These are phyloP conservation scores for Panagrolaimus sp. DNA, from an alignment of 1,140 invertebrate genomes.

Conservation along the genomic window DNA sequence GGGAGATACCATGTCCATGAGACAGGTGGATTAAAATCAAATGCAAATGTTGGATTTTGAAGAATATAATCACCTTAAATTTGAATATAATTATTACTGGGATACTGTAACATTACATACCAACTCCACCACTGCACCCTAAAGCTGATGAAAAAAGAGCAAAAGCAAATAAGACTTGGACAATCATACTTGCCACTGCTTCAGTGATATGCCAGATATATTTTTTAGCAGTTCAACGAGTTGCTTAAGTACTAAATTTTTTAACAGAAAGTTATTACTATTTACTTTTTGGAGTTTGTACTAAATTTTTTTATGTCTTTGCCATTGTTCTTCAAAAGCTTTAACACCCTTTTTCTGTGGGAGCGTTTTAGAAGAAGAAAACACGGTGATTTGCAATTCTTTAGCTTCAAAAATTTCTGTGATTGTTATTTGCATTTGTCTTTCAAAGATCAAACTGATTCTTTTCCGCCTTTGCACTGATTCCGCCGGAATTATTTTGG, in stretches of 20 bases:
- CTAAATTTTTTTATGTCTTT: too few species aligned
- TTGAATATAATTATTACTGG: too few species aligned
- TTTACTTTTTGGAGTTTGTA: neutral
- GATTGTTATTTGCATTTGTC: too few species aligned
- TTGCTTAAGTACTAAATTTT: too few species aligned
- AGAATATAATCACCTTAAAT: neutral
- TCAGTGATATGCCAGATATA: neutral
- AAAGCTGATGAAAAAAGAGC: neutral
- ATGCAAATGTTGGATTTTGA: constrained; percentile 1
- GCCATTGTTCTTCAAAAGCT: too few species aligned
- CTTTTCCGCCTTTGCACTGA: too few species aligned
- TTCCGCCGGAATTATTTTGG: too few species aligned
- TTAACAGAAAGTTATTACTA: neutral
- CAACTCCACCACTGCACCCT: neutral
- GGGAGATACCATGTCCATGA: neutral
- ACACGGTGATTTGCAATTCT: too few species aligned
- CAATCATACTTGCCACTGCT: neutral
- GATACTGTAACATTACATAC: neutral
- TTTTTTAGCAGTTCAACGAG: neutral
- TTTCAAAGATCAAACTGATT: too few species aligned
- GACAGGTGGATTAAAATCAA: neutral
- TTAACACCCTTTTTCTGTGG: too few species aligned
- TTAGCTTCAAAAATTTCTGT: too few species aligned
- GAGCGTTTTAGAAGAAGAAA: too few species aligned
- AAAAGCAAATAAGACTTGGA: constrained; percentile 8